Conservation (phyloP, 2,888 invertebrate genomes). For the Uropetala carovei region DNA sequence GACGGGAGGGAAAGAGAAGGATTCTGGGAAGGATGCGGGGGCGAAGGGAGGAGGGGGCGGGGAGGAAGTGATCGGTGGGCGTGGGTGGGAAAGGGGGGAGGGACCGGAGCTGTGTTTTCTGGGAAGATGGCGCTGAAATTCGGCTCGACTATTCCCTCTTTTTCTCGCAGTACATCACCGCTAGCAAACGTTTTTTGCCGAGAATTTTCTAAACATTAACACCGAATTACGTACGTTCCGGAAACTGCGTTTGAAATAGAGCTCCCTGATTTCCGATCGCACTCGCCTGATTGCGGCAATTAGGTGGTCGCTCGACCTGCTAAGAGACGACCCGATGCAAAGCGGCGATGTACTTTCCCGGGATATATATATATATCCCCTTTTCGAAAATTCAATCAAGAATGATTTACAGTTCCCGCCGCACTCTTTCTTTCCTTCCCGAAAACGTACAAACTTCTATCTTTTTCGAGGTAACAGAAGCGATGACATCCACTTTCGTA, state of each 20-base stretch:
- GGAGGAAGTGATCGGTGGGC: conserved; percentile 32
- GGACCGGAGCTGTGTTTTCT: conserved; percentile 37
- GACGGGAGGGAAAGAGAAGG: background rate
- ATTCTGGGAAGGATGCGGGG: background rate
- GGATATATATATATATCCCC: background rate
- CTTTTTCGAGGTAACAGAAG: conserved; percentile 36
- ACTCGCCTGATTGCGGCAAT: background rate
- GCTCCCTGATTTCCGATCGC: background rate
- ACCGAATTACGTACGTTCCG: background rate
- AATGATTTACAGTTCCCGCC: background rate
- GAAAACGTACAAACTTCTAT: conserved; percentile 28
- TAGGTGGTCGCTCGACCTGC: background rate
- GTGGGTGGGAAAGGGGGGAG: background rate
- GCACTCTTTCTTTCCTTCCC: background rate
- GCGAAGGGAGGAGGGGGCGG: background rate
- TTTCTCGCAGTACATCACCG: conserved; percentile 39
- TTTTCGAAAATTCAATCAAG: conserved; percentile 3
- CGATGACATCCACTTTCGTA: conserved; percentile 57
- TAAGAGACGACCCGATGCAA: too few relatives aligned
- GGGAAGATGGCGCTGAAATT: conserved; percentile 51
- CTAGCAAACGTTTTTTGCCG: background rate
- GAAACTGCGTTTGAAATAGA: background rate
- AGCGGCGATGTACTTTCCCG: background rate
- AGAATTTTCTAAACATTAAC: conserved; percentile 33
- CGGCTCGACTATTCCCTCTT: background rate